Base-by-base conservation (phyloP, 2,888 invertebrate genomes). In the Onchidella celtica region DNA sequence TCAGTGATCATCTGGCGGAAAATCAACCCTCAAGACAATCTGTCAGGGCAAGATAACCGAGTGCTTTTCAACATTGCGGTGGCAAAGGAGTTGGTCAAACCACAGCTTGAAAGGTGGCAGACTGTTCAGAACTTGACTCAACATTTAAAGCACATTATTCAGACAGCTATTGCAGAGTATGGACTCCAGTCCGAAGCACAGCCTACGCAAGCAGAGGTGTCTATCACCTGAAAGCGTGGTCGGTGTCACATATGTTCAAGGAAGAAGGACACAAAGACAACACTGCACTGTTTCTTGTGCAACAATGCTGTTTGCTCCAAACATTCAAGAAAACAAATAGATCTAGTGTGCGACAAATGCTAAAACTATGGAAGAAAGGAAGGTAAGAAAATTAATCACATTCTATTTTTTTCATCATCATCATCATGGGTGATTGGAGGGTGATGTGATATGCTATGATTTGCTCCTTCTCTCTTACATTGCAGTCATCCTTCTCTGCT, bases 81-180 rank as follows among this genome's bases (percentile, higher is more conserved):
- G 61, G 61, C 61, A n/a, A 61, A 61, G 61, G 61, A 61, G 61
- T 27, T 61, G 11, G n/a, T 27, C 6, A 27, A n/a, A 61, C 61
- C 61, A 24, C 61, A 24, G 6, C 61, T 61, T 4, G n/a, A 61
- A n/a, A 61, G 21, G 27, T n/a, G 61, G n/a, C 61, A 61, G n/a
- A 61, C 6, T 61, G 61, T 61, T 27, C 61, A 9, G n/a, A 61
- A 61, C 27, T n/a, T 61, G 21, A 6, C n/a, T 6, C 21, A n/a
- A 61, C n/a, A 61, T 61, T n/a, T 61, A 4, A 61, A 61, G n/a
- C 6, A 61, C 61, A 61, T n/a, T n/a, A 61, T 61, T n/a, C n/a
- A 21, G 6, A n/a, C 27, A 24, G 61, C 61, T n/a, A 61, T 61
- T 27, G 27, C 6, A n/a, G 61, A 61, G 4, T 61, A 27, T 61